Evolutionary conservation across 2,888 invertebrate species (phyloP).

Genomic region (Stenolophus ochropezus): DNA sequence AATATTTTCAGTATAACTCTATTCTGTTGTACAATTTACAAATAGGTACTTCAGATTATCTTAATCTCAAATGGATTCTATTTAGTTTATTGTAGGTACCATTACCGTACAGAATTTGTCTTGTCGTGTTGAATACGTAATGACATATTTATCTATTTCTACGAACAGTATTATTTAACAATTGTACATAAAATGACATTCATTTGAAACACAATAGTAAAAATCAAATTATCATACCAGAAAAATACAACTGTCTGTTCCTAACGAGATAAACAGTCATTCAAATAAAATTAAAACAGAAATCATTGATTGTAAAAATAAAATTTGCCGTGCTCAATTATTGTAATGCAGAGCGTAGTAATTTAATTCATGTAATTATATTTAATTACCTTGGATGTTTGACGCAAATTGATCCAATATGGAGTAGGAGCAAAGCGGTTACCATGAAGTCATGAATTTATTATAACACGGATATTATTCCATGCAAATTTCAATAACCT

Average conservation of each 20-base stretch:
- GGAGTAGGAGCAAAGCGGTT: conserved; percentile 4
- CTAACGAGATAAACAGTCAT: not conserved
- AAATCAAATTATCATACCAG: not conserved
- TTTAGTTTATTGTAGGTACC: too few relatives aligned
- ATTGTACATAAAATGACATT: too few relatives aligned
- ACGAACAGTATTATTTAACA: too few relatives aligned
- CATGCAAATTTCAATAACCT: conserved; percentile 14
- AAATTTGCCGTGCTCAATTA: not conserved
- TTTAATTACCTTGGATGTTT: not conserved
- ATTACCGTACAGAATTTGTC: too few relatives aligned
- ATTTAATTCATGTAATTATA: conserved; percentile 19
- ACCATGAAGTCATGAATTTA: conserved; percentile 3
- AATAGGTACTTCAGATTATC: too few relatives aligned
- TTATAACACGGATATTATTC: conserved; percentile 32
- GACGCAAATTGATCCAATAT: conserved; percentile 33
- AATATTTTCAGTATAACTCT: too few relatives aligned
- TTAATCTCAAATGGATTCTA: too few relatives aligned
- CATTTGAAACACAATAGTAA: too few relatives aligned
- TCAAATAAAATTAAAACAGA: conserved; percentile 6
- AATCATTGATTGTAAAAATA: not conserved
- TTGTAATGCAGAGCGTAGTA: conserved; percentile 1
- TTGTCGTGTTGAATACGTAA: too few relatives aligned
- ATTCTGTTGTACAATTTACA: too few relatives aligned
- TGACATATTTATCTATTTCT: too few relatives aligned
- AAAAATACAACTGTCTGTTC: not conserved